Base-by-base conservation (phyloP, 2,797 vertebrate species). In the Macrochelys suwanniensis region DNA sequence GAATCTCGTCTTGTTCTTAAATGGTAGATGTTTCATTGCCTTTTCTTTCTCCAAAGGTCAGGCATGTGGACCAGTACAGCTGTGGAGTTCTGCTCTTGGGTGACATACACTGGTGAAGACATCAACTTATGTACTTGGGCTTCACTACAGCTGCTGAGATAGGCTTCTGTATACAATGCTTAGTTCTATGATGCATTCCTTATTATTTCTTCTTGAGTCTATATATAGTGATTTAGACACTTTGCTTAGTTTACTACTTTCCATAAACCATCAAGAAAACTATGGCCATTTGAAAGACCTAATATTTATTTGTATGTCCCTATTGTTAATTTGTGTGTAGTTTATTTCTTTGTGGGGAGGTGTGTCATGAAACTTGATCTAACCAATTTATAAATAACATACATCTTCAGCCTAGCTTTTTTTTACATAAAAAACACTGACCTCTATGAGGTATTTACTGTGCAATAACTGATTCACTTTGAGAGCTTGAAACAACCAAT, bases 401-500 rank as follows among this genome's bases (percentile, higher is more conserved):
- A 23, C 37, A 90, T 77, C 51, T 97, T 97, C 94, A 96, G 82
- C 92, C 91, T 98, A 95, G 90, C 87, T 93, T 95, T 96, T 90
- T 8, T 21, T 3, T 8, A 3, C 17, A 78, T 45, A 68, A 19
- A 80, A 97, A 97, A 97, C 97, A 98, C 98, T 98, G 98, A 98
- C 98, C 99, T 99, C 98, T 98, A 56, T 99, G 98, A 99, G 98
- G 98, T 99, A 98, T 98, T 98, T 98, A 98, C 98, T 98, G 98
- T 99, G 99, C 99, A 99, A 99, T 99, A 99, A 98, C 97, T 98
- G 96, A 98, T 99, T 97, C 95, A 98, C 97, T 98, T 97, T 98
- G 97, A 98, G 98, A 98, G 98, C 98, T 99, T 98, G 98, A 98
- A 99, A 98, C 97, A 97, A 98, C 97, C 96, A 90, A 92, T 98